Evolutionary conservation across 2,888 invertebrate genomes (phyloP).

Genomic region (Lasioglossum morio): DNA sequence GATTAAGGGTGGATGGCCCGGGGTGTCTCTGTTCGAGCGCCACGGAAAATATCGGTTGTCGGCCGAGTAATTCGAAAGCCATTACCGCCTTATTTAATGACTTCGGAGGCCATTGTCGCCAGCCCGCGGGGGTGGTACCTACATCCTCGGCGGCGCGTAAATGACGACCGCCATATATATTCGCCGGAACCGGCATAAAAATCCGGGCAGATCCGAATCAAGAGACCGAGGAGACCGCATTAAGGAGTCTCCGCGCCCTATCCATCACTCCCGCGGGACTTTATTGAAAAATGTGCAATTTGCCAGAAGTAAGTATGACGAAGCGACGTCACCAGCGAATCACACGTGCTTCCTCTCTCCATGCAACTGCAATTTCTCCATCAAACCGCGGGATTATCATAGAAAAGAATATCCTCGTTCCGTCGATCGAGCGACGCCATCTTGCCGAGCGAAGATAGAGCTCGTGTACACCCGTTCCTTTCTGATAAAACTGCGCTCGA

Average conservation of each 20-base stretch:
- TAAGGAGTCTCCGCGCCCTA: slow-evolving; percentile 23
- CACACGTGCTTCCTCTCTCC: not conserved
- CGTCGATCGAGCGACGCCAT: not conserved
- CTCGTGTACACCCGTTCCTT: not conserved
- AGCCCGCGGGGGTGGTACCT: slow-evolving; percentile 2
- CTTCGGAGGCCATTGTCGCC: slow-evolving; percentile 25
- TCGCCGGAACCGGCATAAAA: slow-evolving; percentile 13
- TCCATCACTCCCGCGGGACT: slow-evolving; percentile 40
- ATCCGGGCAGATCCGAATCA: not conserved
- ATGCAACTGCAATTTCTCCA: slow-evolving; percentile 43
- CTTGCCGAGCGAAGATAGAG: not conserved
- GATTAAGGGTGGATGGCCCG: slow-evolving; percentile 8
- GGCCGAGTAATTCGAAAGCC: slow-evolving; percentile 29
- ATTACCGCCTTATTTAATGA: slow-evolving; percentile 48
- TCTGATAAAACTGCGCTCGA: not conserved
- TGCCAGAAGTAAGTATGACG: slow-evolving; percentile 37
- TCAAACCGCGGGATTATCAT: slow-evolving; percentile 20
- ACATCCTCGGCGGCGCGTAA: slow-evolving; percentile 7
- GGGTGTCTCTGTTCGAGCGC: slow-evolving; percentile 20
- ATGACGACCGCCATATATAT: not conserved
- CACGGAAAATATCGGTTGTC: slow-evolving; percentile 16
- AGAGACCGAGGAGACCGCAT: slow-evolving; percentile 30
- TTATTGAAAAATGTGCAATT: slow-evolving; percentile 48
- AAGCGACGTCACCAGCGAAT: slow-evolving; percentile 24
- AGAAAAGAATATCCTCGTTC: slow-evolving; percentile 22